Evolutionary conservation across 2,888 invertebrate species (phyloP), one percentile per base, ranked within the genome.

Genomic region (Podotricha telesiphe): DNA sequence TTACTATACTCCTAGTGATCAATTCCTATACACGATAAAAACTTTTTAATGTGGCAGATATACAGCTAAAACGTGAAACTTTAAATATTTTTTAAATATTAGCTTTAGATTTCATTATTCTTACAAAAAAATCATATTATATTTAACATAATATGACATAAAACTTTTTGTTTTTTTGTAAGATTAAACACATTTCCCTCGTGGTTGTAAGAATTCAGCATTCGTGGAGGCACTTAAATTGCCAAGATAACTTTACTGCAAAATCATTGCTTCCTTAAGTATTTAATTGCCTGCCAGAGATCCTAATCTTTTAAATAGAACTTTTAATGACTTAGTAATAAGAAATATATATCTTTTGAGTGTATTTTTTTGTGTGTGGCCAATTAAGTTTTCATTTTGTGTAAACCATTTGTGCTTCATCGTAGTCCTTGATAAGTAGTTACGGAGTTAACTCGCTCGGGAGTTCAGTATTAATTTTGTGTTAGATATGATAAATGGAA

Each of bases 161-260:
- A 37, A 10, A 37, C 37, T 37, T 6, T 37, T 37, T 6, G 1
- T 13, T 48, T 62, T 37, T 55, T 67, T 34, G 55, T 55, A 67
- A 34, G 67, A 62, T 67, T n/a, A 45, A 59, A 28, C n/a, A 20
- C 22, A 22, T 47, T 61, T 20, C 56, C 20, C 56, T 68, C 28
- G 40, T 47, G 48, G 63, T 68, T 63, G 63, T 28, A 56, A 68
- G 50, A 64, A 68, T 68, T 68, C 50, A 68, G 63, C 68, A 55
- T 55, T 40, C 61, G 51, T 53, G 42, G 42, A 47, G 47, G 67
- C 67, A 55, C 62, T 67, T 68, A 68, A 68, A 67, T 50, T 53
- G 17, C 67, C 53, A 56, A 68, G 37, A 55, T 67, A 64, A 64
- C 47, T 63, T 68, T 56, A 56, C 48, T 22, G 48, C 48, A 48